Percentiles rank a stretch among this genome's conserved stretches.
These are phyloP conservation scores for Eriocheir sinensis DNA, from an alignment of 1,140 invertebrate species.

Conservation along the genomic window DNA sequence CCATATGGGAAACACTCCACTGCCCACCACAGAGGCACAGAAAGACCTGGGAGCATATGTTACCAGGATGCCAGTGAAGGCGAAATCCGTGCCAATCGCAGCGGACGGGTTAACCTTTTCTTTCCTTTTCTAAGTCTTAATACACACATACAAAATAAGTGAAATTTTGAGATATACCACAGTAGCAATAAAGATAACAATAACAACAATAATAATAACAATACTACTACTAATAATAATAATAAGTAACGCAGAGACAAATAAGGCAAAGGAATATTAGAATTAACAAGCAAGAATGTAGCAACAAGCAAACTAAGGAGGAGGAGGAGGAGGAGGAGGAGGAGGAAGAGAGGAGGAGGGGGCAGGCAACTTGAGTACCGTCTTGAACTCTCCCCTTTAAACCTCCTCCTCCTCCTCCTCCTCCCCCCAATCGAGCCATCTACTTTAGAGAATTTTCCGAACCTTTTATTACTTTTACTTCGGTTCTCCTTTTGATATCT, in stretches of 20 bases:
- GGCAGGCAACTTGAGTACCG: not conserved
- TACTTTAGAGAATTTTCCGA: conserved; percentile 28
- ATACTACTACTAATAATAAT: not conserved
- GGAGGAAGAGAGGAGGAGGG: conserved; percentile 27
- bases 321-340: conserved; percentile 8
- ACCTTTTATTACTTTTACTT: not conserved
- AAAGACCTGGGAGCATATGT: no score
- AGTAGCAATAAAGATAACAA: not conserved
- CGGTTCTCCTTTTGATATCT: not conserved
- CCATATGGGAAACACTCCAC: no score
- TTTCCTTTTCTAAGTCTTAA: no score
- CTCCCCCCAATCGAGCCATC: not conserved
- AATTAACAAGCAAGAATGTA: not conserved
- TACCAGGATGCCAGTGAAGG: no score
- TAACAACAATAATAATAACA: not conserved
- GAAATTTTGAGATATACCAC: not conserved
- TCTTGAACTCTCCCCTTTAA: conserved; percentile 5
- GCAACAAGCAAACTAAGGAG: not conserved
- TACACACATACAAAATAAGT: not conserved
- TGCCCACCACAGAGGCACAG: no score
- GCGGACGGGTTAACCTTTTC: no score
- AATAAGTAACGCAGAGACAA: not conserved
- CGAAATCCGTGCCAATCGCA: no score
- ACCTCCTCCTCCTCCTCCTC: not conserved
- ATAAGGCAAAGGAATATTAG: not conserved